A percentile compares a stretch with the other conserved stretches of the same genome.
Conservation (phyloP, 2,113 vertebrate genomes). For the Neolamprologus caudopunctatus region DNA sequence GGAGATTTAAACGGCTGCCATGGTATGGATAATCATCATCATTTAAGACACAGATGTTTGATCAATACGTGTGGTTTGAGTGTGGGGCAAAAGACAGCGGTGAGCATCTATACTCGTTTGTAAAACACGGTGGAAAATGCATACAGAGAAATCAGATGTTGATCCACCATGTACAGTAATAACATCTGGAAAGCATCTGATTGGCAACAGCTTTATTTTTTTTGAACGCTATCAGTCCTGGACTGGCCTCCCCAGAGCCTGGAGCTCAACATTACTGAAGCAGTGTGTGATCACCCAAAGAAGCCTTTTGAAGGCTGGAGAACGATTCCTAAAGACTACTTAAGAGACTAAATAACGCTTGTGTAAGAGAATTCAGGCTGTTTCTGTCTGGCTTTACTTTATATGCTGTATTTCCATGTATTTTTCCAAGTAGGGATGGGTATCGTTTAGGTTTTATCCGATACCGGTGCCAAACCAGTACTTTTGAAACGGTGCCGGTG, state of each 20-base stretch:
- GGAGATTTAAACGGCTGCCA: slow-evolving; percentile 1
- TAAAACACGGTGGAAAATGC: fast-evolving
- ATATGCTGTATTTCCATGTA: not conserved
- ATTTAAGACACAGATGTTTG: slow-evolving; percentile 6
- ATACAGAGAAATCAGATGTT: not conserved
- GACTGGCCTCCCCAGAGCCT: not conserved
- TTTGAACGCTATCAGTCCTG: fast-evolving
- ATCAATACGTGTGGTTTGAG: slow-evolving; percentile 9
- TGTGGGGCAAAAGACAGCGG: not conserved
- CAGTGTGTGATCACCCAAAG: not conserved
- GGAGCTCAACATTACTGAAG: not conserved
- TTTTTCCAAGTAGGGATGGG: not conserved
- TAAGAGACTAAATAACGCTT: not conserved
- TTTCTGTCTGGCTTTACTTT: not conserved
- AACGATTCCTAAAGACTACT: not conserved
- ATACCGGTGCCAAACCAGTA: too few species aligned
- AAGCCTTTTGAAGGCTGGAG: not conserved
- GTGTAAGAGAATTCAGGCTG: not conserved
- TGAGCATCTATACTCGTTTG: not conserved
- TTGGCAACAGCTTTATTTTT: not conserved
- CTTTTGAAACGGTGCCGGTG: too few species aligned
- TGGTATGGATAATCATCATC: slow-evolving; percentile 16
- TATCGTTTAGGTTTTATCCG: too few species aligned
- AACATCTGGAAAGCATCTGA: not conserved
- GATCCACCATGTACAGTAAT: not conserved